Base-by-base conservation (phyloP, 2,888 invertebrate species). In the Cylindroiulus punctatus region DNA sequence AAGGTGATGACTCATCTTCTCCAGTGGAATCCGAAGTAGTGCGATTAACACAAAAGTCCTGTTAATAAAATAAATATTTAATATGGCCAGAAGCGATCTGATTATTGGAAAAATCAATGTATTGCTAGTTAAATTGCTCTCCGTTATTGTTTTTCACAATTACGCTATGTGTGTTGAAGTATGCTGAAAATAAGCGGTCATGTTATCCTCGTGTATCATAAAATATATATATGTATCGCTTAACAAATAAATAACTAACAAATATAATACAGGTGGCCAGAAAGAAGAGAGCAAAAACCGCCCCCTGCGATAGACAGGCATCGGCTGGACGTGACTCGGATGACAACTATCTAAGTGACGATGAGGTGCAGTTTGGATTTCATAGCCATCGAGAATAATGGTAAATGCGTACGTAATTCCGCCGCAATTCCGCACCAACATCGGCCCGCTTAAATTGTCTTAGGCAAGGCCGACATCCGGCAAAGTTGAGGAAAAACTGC, bases 51-150 rank as follows among this genome's bases (percentile, higher is more conserved):
- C 40, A 40, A 40, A 40, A 40, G 40, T 8, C 22, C 57, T 57
- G 57, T 57, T 57, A 57, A 57, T 57, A 57, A 57, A 57, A 57
- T 57, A 57, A 57, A 57, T 57, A 57, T 57, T 57, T 57, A 57
- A 57, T 57, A 57, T 22, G 57, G 57, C 4, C n/a, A 22, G n/a
- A 57, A 4, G 57, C 14, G 47, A 47, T 47, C n/a, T n/a, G n/a
- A n/a, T 40, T 2, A 22, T 57, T 4, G 4, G 17, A 57, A 57
- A n/a, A 57, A 57, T 57, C 17, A n/a, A 57, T 22, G 57, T 57
- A 57, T 57, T 57, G 22, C n/a, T 57, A 57, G 17, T 5, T n/a
- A 47, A 40, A 40, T 40, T n/a, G n/a, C n/a, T n/a, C n/a, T n/a
- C n/a, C n/a, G 40, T 40, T 40, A 40, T 40, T 40, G 40, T 22